Percentiles rank a stretch among this genome's conserved stretches.
Conservation (phyloP, 2,888 invertebrate species). For the Phalera bucephala region DNA sequence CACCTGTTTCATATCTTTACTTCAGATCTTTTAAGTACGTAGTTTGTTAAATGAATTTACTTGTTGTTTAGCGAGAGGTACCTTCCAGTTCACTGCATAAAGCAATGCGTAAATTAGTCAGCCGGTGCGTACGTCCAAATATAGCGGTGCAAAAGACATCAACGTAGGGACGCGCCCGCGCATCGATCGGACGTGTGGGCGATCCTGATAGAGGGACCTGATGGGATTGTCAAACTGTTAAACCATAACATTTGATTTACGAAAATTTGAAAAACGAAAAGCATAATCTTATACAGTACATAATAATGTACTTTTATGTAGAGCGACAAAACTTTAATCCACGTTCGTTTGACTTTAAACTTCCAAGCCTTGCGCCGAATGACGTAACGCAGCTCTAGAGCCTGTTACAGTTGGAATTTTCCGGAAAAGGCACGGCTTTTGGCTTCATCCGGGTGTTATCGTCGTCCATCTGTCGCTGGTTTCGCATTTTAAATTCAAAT, state of each 20-base stretch:
- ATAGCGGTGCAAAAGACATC: conserved; percentile 45
- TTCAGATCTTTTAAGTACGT: not conserved
- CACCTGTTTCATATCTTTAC: not conserved
- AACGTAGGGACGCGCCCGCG: conserved; percentile 37
- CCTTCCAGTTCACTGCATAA: conserved; percentile 5
- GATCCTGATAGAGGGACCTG: conserved; percentile 26
- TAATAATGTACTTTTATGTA: not conserved
- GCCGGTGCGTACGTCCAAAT: conserved; percentile 26
- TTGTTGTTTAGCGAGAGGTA: too few relatives aligned
- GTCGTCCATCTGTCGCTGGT: conserved; percentile 43
- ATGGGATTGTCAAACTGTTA: too few relatives aligned
- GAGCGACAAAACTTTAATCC: conserved; percentile 9
- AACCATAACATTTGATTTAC: too few relatives aligned
- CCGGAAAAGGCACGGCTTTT: conserved; percentile 47
- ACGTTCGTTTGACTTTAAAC: conserved; percentile 32
- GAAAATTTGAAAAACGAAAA: too few relatives aligned
- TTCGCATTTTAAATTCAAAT: conserved; percentile 63
- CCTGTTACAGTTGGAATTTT: conserved; percentile 44
- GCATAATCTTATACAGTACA: too few relatives aligned
- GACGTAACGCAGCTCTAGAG: conserved; percentile 40
- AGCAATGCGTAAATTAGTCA: conserved; percentile 18
- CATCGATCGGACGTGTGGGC: conserved; percentile 28
- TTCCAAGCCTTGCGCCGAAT: conserved; percentile 36
- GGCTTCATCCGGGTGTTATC: conserved; percentile 52
- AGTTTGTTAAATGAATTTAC: too few relatives aligned